These are phyloP conservation scores for Cephonodes hylas DNA, from an alignment of 2,888 invertebrate species.

Conservation along the genomic window DNA sequence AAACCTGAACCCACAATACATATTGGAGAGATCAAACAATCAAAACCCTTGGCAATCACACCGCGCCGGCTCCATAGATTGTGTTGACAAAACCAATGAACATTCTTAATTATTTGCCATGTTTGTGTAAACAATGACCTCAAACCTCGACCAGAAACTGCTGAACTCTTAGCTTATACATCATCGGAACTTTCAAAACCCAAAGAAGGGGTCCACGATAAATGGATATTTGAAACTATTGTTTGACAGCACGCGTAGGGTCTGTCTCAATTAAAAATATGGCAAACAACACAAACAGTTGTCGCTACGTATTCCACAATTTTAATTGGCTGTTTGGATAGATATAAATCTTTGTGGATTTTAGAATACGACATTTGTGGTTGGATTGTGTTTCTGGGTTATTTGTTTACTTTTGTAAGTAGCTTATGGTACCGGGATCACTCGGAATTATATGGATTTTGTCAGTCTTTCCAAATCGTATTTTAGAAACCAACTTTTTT, in stretches of 20 bases:
- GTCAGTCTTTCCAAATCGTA: no score
- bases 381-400: neutral
- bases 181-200: slow-evolving; percentile 16
- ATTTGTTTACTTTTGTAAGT: neutral
- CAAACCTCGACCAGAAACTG: slow-evolving; percentile 41
- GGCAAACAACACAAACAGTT: slow-evolving; percentile 77
- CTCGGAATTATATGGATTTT: neutral
- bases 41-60: slow-evolving; percentile 56
- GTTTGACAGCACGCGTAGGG: slow-evolving; percentile 63
- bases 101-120: slow-evolving; percentile 78
- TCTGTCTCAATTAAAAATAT: slow-evolving; percentile 78
- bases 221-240: slow-evolving; percentile 58
- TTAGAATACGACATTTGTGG: slow-evolving; percentile 8
- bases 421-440: no score
- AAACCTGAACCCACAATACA: slow-evolving; percentile 48
- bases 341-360: slow-evolving; percentile 61
- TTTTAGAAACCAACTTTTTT: no score
- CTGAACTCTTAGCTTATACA: slow-evolving; percentile 34
- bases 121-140: slow-evolving; percentile 74
- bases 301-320: slow-evolving; percentile 58
- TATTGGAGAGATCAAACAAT: slow-evolving; percentile 62
- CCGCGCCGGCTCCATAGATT: slow-evolving; percentile 47
- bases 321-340: slow-evolving; percentile 73
- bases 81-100: slow-evolving; percentile 79
- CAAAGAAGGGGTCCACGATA: slow-evolving; percentile 31